A percentile compares a stretch with the other conserved stretches of the same genome.
These are phyloP conservation scores for Corythornis cristatus DNA, from an alignment of 2,113 vertebrate genomes.

Conservation along the genomic window DNA sequence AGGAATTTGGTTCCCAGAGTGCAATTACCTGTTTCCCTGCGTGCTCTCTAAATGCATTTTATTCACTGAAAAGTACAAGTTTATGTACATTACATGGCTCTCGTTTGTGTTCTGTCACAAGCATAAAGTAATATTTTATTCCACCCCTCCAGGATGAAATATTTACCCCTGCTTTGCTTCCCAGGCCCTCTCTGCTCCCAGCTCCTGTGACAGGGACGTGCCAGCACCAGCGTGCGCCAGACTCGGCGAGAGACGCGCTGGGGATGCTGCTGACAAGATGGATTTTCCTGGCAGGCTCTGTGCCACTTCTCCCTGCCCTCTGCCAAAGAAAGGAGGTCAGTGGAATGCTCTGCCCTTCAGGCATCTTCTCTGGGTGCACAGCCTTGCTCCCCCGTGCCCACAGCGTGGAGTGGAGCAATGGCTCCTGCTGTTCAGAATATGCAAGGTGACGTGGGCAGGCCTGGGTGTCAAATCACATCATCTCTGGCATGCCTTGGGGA, in stretches of 20 bases:
- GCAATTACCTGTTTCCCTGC: background rate
- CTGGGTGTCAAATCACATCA: background rate
- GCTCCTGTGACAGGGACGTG: background rate
- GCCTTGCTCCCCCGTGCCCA: rapidly evolving
- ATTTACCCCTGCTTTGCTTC: background rate
- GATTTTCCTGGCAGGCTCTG: background rate
- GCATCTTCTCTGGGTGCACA: background rate
- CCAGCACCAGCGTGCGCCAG: background rate
- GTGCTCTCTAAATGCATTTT: background rate
- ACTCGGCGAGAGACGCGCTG: background rate
- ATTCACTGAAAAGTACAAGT: background rate
- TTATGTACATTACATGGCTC: background rate
- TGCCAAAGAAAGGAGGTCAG: background rate
- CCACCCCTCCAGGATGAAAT: background rate
- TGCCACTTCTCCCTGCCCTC: background rate
- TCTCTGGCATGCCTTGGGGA: background rate
- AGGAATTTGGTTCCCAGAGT: background rate
- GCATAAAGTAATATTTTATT: background rate
- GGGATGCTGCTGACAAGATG: background rate
- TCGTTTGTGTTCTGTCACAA: background rate
- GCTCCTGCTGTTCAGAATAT: background rate
- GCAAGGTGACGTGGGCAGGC: background rate
- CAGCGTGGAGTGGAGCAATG: background rate
- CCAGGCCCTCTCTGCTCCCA: background rate
- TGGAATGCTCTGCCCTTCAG: background rate